phyloP scores from a whole-genome alignment of 2,888 invertebrate species.

The Papilio protenor region DNA sequence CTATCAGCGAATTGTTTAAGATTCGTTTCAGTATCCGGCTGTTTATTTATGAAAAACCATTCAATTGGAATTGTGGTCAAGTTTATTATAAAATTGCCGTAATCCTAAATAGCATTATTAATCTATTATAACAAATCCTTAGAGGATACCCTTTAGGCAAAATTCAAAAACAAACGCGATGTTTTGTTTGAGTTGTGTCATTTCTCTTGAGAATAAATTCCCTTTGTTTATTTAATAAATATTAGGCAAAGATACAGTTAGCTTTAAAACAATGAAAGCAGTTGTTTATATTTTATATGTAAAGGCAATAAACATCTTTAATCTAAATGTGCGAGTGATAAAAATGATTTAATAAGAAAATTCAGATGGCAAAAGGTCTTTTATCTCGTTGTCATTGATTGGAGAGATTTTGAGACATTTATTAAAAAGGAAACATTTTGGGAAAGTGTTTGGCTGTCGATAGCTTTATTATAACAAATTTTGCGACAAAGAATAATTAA shows the following conservation, averaged over 20 bases:
- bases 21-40: no score
- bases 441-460: no score
- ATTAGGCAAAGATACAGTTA: background rate
- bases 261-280: background rate
- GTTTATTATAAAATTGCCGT: background rate
- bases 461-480: no score
- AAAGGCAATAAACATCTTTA: background rate
- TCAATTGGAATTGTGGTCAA: background rate
- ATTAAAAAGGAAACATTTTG: no score
- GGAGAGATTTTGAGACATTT: no score
- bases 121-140: background rate
- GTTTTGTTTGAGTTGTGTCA: conserved; percentile 6
- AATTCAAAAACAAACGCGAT: background rate
- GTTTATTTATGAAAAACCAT: background rate
- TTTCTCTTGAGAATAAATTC: background rate
- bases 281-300: background rate
- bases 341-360: background rate
- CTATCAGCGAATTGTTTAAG: no score
- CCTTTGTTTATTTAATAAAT: background rate
- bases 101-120: background rate
- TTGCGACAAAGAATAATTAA: no score
- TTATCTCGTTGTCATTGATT: no score
- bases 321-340: background rate
- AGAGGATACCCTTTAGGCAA: conserved; percentile 9
- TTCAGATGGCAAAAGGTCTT: no score